A percentile compares a stretch with the other conserved stretches of the same genome.
These are phyloP conservation scores for Eriocheir sinensis DNA, from an alignment of 1,140 invertebrate genomes.

Conservation along the genomic window DNA sequence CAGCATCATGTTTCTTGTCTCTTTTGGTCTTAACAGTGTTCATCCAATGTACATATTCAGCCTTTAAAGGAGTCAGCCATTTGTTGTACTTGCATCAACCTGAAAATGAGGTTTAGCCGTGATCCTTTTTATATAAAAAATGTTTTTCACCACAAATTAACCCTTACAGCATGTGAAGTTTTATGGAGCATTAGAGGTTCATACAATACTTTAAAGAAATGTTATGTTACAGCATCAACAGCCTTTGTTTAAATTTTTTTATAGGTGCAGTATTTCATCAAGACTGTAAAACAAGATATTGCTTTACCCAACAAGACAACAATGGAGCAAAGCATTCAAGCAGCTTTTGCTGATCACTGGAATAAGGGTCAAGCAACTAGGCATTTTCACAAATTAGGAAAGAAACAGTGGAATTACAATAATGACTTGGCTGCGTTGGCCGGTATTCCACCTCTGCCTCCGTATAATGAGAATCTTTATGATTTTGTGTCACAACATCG, in stretches of 20 bases:
- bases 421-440: neutral
- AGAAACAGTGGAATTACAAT: slow-evolving; percentile 41
- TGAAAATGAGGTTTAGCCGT: too few relatives aligned
- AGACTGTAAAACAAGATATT: neutral
- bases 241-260: neutral
- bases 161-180: too few relatives aligned
- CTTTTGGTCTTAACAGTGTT: too few relatives aligned
- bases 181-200: neutral
- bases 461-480: neutral
- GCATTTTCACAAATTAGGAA: slow-evolving; percentile 46
- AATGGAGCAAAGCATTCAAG: slow-evolving; percentile 41
- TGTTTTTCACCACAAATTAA: too few relatives aligned
- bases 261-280: slow-evolving; percentile 56
- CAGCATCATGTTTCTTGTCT: too few relatives aligned
- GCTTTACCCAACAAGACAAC: slow-evolving; percentile 37
- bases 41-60: too few relatives aligned
- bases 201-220: neutral
- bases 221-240: neutral
- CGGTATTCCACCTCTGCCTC: neutral
- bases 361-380: neutral
- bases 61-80: too few relatives aligned
- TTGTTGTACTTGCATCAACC: too few relatives aligned
- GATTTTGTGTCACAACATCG: neutral
- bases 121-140: too few relatives aligned
- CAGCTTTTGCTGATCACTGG: neutral